Evolutionary conservation across 2,113 vertebrate species (phyloP).

Genomic region (Sturnus vulgaris): DNA sequence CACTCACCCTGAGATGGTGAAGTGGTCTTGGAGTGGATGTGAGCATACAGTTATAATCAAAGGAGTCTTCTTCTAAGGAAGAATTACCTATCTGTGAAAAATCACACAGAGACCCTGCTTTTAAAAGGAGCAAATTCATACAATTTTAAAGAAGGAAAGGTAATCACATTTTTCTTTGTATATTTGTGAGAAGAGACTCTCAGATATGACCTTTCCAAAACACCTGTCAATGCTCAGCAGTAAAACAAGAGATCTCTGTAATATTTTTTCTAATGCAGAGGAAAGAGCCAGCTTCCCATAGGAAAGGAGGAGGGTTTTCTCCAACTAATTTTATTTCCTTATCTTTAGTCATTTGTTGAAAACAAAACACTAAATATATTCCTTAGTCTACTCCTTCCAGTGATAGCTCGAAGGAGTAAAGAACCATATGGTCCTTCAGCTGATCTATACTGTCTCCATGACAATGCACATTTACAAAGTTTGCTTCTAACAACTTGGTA

Average conservation of each 20-base stretch:
- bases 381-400: slow-evolving; percentile 62
- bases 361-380: slow-evolving; percentile 64
- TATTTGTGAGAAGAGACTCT: not conserved
- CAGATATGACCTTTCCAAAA: slow-evolving; percentile 5
- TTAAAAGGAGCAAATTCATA: not conserved
- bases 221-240: not conserved
- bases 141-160: not conserved
- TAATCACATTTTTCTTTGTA: not conserved
- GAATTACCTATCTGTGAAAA: not conserved
- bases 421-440: slow-evolving; percentile 67
- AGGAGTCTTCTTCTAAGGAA: not conserved
- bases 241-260: slow-evolving; percentile 8
- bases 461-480: slow-evolving; percentile 67
- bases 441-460: slow-evolving; percentile 66
- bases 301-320: slow-evolving; percentile 58
- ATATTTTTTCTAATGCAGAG: slow-evolving; percentile 38
- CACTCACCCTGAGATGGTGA: not conserved
- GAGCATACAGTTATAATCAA: not conserved
- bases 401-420: slow-evolving; percentile 68
- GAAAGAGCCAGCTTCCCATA: slow-evolving; percentile 48
- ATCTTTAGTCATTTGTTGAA: slow-evolving; percentile 64
- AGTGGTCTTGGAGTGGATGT: not conserved
- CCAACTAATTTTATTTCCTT: slow-evolving; percentile 65
- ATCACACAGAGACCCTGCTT: not conserved
- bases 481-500: slow-evolving; percentile 29